Base-by-base conservation (phyloP, 2,888 invertebrate genomes). In the Punctoribates punctum region DNA sequence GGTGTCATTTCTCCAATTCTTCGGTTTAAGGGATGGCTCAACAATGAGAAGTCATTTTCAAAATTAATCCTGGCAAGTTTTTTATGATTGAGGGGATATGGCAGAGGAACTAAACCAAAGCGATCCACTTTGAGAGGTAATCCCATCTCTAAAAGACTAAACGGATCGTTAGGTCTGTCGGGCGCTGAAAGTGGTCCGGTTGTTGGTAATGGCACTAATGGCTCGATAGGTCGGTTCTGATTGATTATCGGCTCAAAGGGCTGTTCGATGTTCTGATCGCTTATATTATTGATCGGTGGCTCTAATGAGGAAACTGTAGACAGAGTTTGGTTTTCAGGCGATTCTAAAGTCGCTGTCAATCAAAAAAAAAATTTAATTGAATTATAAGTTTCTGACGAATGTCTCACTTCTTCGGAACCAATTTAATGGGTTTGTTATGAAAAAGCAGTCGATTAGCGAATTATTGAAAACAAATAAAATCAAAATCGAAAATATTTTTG, bases 101-200 rank as follows among this genome's bases (percentile, higher is more conserved):
- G 23, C 25, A 62, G 62, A 27, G 62, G 62, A 27, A 3, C 62
- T 62, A 62, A 62, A 3, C 62, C 62, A 62, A 62, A 62, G 3
- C 62, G 2, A 27, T 62, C n/a, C 15, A 27, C 3, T 62, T 62
- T 62, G 15, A 62, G 15, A 27, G 62, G 62, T 25, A 27, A 8
- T 27, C 62, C 62, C 4, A 25, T 8, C 23, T 25, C 23, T 3
- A 23, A 23, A 20, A 15, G 27, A 25, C 9, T 15, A 6, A 62
- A 27, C 23, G 62, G 27, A 20, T 27, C 62, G 20, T 9, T 4
- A 23, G 20, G 62, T 62, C 11, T 27, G 62, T 23, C 29, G 15
- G 25, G 62, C 25, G 3, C 2, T 8, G 27, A 3, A 27, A 20
- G 15, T 4, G 29, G 15, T 15, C 17, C 9, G 20, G 23, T 25